Evolutionary conservation across 2,888 invertebrate genomes (phyloP), one percentile per base, ranked within the genome.

Genomic region (Drosophila koepferae): DNA sequence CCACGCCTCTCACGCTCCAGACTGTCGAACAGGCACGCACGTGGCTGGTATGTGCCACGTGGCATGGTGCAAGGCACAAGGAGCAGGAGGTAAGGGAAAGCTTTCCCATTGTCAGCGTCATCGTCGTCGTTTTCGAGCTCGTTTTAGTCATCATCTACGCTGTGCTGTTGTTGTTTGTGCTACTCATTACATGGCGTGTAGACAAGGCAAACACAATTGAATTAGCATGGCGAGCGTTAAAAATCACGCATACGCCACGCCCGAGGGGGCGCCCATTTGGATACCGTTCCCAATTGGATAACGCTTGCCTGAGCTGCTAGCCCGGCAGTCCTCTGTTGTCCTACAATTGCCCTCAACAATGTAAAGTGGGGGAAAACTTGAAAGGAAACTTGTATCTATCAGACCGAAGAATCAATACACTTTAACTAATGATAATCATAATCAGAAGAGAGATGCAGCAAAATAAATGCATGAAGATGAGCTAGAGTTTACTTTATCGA

Each of bases 191-290:
- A 86, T 86, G 89, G 85, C 82, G 87, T 84, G 85, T 87, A 86
- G 85, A 86, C 85, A 86, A 74, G 77, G 81, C 88, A 87, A 89
- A 86, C 90, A 86, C 88, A 86, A 86, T 86, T 89, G 86, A 86
- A 86, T 86, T 89, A 86, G 86, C 86, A 86, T 83, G 81, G 90
- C 72, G 80, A 74, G 86, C 77, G 81, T 77, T 72, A 80, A 82
- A 86, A 89, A 86, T 87, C 86, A 86, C 90, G 89, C 86, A 86
- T 86, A 86, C 90, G 89, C 80, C 87, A 77, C 63, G 67, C 69
- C 70, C 61, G 44, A 56, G 59, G 60, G 63, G 64, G 36, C 53
- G 67, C 69, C 61, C 62, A 65, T 44, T 44, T 18, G 69, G 59
- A 49, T 61, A 54, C 55, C 61, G 56, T 73, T 81, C 74, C 67